These are phyloP conservation scores for Myopa tessellatipennis DNA, from an alignment of 2,888 invertebrate species.

Conservation along the genomic window DNA sequence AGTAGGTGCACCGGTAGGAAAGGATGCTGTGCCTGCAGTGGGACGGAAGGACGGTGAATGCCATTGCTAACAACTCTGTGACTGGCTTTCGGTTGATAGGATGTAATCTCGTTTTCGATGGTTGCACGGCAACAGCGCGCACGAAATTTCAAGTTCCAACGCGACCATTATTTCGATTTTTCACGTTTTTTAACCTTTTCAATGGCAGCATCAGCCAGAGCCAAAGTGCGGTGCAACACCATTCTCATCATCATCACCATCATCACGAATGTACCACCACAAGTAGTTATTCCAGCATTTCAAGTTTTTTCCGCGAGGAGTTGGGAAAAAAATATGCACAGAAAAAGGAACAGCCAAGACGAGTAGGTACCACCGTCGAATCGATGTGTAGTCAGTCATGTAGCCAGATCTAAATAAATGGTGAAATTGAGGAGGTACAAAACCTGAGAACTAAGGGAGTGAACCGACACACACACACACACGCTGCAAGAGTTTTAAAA, in stretches of 20 bases:
- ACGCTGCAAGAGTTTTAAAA: neutral
- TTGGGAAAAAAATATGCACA: slow-evolving; percentile 42
- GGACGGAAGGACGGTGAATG: slow-evolving; percentile 30
- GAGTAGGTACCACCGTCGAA: slow-evolving; percentile 11
- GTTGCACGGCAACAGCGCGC: slow-evolving; percentile 44
- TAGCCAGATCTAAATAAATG: slow-evolving; percentile 15
- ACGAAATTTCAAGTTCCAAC: slow-evolving; percentile 35
- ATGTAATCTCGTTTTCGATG: slow-evolving; percentile 46
- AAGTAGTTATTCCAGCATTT: slow-evolving; percentile 59
- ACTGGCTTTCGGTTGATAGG: slow-evolving; percentile 38
- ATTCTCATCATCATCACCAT: neutral
- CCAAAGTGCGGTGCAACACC: neutral
- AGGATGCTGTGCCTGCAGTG: slow-evolving; percentile 15
- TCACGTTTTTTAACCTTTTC: slow-evolving; percentile 40
- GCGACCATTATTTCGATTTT: slow-evolving; percentile 45
- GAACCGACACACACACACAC: neutral
- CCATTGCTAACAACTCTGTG: slow-evolving; percentile 28
- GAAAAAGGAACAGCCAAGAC: slow-evolving; percentile 39
- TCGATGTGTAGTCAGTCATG: neutral
- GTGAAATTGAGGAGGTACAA: neutral
- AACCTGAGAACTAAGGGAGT: slow-evolving; percentile 6
- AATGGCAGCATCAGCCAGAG: slow-evolving; percentile 34
- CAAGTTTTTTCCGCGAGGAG: slow-evolving; percentile 53
- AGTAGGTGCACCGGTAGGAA: slow-evolving; percentile 15
- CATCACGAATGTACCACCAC: slow-evolving; percentile 50